Base-by-base conservation (phyloP, 2,113 vertebrate species). In the Glaucidium brasilianum region DNA sequence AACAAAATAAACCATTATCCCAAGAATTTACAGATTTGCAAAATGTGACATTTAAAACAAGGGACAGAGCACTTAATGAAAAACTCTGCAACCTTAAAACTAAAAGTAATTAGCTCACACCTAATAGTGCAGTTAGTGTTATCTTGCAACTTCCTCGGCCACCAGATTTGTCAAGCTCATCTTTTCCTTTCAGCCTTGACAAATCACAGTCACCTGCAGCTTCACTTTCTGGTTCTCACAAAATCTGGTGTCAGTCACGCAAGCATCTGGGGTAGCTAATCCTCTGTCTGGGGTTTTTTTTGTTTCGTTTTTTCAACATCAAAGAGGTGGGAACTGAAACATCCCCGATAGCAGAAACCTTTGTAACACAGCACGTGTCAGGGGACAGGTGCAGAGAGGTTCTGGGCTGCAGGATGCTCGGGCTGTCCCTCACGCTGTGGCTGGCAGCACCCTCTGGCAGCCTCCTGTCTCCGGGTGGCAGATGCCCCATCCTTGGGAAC, bases 351-450 rank as follows among this genome's bases (percentile, higher is more conserved):
- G 37, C 58, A 80, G 63, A n/a, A 50, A 5, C 35, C 32, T 25
- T 12, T 7, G 32, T 3, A 5, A 4, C 58, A 4, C 25, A 7
- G 68, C 27, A 37, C 2, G 0, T 11, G n/a, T 55, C 27, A 32
- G 27, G 43, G 35, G 16, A 41, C 7, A 8, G 0, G 5, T 3
- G 58, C 43, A 22, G 72, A 71, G 64, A 39, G 59, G 41, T 3
- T 25, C 52, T 32, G 53, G 1, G 4, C 62, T 20, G 37, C 53
- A 19, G 5, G 11, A 19, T 6, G 35, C 10, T 5, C 7, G 23
- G 53, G 55, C 30, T 80, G 58, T 26, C 62, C 87, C 45, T 32
- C 5, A 39, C 1, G 0, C 26, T 8, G 52, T 1, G 3, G 27
- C 8, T 30, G 84, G 87, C 68, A 85, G 34, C 22, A 52, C 52